phyloP scores from a whole-genome alignment of 2,113 vertebrate genomes.

The Semnornis frantzii region DNA sequence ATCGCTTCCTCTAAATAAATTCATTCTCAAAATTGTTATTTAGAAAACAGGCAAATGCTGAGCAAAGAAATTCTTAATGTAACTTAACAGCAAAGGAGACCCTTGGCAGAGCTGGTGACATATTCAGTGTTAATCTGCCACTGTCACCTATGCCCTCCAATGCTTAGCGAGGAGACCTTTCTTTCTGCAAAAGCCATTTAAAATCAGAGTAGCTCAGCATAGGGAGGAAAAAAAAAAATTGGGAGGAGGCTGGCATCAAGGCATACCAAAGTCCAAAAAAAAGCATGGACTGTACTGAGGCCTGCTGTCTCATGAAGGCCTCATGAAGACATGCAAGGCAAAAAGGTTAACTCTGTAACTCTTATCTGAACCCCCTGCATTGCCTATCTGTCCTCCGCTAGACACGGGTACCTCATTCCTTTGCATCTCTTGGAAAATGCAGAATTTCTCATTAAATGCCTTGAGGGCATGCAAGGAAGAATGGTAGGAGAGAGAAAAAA shows the following conservation, averaged over 20 bases:
- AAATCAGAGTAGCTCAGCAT: not conserved
- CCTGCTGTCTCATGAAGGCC: not conserved
- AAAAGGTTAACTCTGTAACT: slow-evolving; percentile 7
- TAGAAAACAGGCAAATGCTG: not conserved
- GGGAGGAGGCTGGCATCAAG: not conserved
- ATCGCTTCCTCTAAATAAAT: not conserved
- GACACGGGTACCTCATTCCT: slow-evolving; percentile 76
- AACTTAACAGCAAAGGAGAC: not conserved
- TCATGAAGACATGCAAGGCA: not conserved
- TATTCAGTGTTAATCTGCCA: not conserved
- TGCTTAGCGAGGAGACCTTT: not conserved
- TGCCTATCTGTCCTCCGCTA: not conserved
- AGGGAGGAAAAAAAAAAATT: not conserved
- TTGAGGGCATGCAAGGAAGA: slow-evolving; percentile 62
- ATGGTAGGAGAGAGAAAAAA: slow-evolving; percentile 48
- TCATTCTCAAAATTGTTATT: not conserved
- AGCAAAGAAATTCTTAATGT: not conserved
- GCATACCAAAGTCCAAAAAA: not conserved
- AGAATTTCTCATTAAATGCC: slow-evolving; percentile 80
- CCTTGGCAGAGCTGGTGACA: not conserved
- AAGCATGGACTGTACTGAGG: not conserved
- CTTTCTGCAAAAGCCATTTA: not conserved
- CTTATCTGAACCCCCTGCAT: slow-evolving; percentile 58
- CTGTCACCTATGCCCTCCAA: not conserved
- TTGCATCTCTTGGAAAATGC: slow-evolving; percentile 81